Evolutionary conservation across 2,888 invertebrate species (phyloP).

Genomic region (Eristalis tenax): DNA sequence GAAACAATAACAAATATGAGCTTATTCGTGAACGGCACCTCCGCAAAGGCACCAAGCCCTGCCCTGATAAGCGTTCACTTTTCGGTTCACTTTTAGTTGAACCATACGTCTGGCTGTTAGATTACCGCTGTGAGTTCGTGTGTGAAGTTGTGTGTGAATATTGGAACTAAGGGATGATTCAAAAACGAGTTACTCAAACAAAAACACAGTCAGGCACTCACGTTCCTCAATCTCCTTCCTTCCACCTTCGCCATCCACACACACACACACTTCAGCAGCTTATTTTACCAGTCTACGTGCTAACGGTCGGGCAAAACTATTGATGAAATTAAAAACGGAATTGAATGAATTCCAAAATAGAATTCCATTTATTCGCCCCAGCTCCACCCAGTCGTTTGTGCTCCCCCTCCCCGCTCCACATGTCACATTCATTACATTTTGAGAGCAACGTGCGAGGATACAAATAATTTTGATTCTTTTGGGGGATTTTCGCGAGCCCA

Average conservation of each 20-base stretch:
- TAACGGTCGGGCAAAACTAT: background rate
- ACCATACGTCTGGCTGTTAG: no score
- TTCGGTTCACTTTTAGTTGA: no score
- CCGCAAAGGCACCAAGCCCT: no score
- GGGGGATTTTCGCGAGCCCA: background rate
- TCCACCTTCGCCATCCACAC: background rate
- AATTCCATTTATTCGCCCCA: background rate
- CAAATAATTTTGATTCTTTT: constrained; percentile 4
- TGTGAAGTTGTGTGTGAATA: no score
- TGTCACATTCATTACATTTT: constrained; percentile 13
- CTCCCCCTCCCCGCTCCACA: background rate
- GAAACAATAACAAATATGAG: no score
- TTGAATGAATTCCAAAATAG: constrained; percentile 6
- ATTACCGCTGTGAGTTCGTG: no score
- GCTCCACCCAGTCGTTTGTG: background rate
- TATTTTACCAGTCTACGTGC: background rate
- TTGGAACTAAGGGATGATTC: no score
- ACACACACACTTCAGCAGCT: background rate
- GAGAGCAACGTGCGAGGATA: constrained; percentile 1
- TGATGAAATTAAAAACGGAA: constrained; percentile 10
- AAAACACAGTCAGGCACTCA: no score
- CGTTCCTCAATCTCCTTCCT: no score
- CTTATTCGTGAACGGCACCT: no score
- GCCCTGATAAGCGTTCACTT: no score
- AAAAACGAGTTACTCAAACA: no score